Evolutionary conservation across 35 echinoderm and acorn worm species (phyloP), one percentile per base, ranked within the genome.

Genomic region (Lytechinus variegatus): DNA sequence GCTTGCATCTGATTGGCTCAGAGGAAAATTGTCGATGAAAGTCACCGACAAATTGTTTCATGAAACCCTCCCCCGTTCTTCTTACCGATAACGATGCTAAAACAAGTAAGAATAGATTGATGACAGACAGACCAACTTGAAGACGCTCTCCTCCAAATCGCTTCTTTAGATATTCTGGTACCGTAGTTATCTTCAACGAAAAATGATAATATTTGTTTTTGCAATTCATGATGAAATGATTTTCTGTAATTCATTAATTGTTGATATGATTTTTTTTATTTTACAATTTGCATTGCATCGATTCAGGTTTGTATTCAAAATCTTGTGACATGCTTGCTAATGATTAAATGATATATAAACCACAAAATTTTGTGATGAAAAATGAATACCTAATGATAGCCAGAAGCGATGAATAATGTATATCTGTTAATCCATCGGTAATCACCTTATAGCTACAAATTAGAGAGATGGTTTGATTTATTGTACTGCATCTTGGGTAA

Each of bases 91-190:
- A 19, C 66, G 92, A 89, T 3, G 91, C 54, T 16, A 98, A 56
- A n/a, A 99, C 95, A 54, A 94, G 96, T 6, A 97, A 61, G 53
- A 99, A 52, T 4, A 99, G 52, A 6, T 93, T 58, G 10, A 94
- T 60, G 4, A 97, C 87, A 27, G 98, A 71, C 21, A 99, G 54
- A n/a, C 92, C 94, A n/a, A 96, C 57, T 53, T 95, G 94, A 13
- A 99, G 88, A 6, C 98, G 89, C 28, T 96, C 87, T 21, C 96
- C 95, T 24, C 96, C 96, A 90, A 98, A 98, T 58, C 96, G 87
- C 90, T 89, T 90, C 91, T 98, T 97, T 11, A 97, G 66, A 56
- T 98, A 98, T 66, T 97, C 95, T 19, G 97, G 96, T 29, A 98
- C 91, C 61, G 97, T 97, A 52, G 28, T 89, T 3, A 96, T 94